Conservation (phyloP, 2,888 invertebrate genomes). For the Catonia carolina region DNA sequence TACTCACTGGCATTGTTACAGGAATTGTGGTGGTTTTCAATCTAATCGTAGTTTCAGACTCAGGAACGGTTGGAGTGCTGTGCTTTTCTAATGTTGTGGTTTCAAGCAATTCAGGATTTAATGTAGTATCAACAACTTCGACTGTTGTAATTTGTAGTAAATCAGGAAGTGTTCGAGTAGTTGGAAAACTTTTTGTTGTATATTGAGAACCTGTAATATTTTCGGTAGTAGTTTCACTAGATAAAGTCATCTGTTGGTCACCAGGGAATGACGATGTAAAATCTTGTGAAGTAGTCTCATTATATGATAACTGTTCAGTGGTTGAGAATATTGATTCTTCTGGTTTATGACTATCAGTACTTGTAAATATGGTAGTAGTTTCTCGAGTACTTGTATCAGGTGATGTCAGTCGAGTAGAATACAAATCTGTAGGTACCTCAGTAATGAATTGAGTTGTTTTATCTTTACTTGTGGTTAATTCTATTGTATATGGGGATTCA, state of each 20-base stretch:
- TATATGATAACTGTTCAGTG: neutral
- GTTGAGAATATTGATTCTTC: neutral
- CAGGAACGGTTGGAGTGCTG: too few species aligned
- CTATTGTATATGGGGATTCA: neutral
- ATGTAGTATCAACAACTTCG: neutral
- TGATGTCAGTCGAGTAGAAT: neutral
- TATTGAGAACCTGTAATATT: neutral
- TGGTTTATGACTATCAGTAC: neutral
- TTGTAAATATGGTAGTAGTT: neutral
- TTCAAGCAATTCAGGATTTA: neutral
- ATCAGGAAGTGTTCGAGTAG: neutral
- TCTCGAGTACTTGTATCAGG: neutral
- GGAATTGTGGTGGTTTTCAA: too few species aligned
- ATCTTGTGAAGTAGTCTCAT: neutral
- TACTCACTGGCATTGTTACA: too few species aligned
- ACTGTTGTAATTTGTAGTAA: neutral
- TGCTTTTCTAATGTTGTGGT: too few species aligned
- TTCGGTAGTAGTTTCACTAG: neutral
- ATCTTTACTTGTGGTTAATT: neutral
- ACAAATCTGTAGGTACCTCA: neutral
- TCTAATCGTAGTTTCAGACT: too few species aligned
- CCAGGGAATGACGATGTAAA: neutral
- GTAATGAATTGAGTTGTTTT: conserved; percentile 6
- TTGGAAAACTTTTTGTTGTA: neutral
- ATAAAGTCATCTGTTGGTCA: neutral